Evolutionary conservation across 2,797 vertebrate genomes (phyloP).

Genomic region (Mus spretus): DNA sequence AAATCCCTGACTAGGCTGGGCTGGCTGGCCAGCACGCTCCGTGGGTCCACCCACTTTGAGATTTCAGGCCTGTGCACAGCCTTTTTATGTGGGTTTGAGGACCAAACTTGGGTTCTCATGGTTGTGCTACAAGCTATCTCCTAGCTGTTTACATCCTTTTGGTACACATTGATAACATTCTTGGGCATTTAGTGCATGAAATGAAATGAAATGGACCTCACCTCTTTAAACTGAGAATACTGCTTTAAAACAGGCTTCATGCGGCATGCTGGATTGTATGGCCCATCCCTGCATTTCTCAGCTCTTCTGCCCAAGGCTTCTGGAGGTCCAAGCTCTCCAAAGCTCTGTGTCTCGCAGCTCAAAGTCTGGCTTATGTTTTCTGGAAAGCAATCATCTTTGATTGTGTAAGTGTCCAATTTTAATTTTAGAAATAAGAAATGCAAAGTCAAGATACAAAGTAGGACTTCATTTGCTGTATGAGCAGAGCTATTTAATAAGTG

Average conservation of each 20-base stretch:
- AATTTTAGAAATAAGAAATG: slow-evolving; percentile 25
- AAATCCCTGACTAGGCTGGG: not conserved
- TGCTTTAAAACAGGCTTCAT: not conserved
- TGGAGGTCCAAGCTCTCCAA: not conserved
- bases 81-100: not conserved
- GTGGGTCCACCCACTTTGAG: not conserved
- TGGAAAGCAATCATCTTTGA: not conserved
- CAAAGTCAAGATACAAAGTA: not conserved
- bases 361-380: not conserved
- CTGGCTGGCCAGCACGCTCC: not conserved
- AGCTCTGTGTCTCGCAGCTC: not conserved
- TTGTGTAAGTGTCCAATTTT: not conserved
- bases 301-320: not conserved
- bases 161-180: not conserved
- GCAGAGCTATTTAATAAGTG: not conserved
- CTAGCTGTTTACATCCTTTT: not conserved
- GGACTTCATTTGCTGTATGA: not conserved
- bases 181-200: not conserved
- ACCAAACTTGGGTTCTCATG: not conserved
- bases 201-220: not conserved
- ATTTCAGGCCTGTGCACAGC: not conserved
- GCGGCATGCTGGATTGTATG: not conserved
- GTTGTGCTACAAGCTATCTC: not conserved
- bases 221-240: not conserved
- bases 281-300: not conserved